These are phyloP conservation scores for Fregata magnificens DNA, from an alignment of 2,113 vertebrate genomes.

Conservation along the genomic window DNA sequence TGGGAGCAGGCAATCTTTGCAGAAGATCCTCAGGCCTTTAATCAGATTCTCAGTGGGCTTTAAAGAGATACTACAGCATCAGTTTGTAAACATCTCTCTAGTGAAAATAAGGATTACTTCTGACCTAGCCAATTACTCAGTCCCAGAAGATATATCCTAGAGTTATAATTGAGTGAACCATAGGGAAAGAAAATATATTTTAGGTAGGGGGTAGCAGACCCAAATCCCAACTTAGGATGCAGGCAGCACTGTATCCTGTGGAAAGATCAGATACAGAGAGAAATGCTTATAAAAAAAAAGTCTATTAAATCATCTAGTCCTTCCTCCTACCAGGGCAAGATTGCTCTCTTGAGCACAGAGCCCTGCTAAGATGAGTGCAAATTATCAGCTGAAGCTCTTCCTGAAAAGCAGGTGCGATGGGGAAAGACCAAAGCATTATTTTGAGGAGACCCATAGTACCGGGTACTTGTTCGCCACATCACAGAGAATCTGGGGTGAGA, in stretches of 20 bases:
- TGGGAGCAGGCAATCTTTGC: constrained; percentile 60
- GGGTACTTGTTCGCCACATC: background rate
- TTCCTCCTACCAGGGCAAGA: background rate
- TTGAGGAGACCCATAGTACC: background rate
- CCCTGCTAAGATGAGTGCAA: background rate
- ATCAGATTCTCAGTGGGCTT: constrained; percentile 70
- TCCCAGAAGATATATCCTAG: constrained; percentile 62
- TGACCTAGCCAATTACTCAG: constrained; percentile 67
- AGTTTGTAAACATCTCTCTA: constrained; percentile 66
- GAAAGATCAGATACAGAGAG: background rate
- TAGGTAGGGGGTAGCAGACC: constrained; percentile 17
- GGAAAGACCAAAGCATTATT: constrained; percentile 12
- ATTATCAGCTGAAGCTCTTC: background rate
- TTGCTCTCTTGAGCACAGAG: background rate
- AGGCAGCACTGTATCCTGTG: background rate
- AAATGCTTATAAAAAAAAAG: background rate
- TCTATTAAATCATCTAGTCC: constrained; percentile 20
- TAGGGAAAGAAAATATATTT: constrained; percentile 41
- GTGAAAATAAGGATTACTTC: constrained; percentile 70
- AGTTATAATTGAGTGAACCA: constrained; percentile 58
- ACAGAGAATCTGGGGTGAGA: background rate
- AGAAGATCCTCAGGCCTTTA: constrained; percentile 68
- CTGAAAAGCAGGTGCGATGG: background rate
- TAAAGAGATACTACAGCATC: constrained; percentile 62
- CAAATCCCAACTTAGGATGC: constrained; percentile 38